Conservation (phyloP, 2,888 invertebrate species). For the Spilosoma lubricipeda region DNA sequence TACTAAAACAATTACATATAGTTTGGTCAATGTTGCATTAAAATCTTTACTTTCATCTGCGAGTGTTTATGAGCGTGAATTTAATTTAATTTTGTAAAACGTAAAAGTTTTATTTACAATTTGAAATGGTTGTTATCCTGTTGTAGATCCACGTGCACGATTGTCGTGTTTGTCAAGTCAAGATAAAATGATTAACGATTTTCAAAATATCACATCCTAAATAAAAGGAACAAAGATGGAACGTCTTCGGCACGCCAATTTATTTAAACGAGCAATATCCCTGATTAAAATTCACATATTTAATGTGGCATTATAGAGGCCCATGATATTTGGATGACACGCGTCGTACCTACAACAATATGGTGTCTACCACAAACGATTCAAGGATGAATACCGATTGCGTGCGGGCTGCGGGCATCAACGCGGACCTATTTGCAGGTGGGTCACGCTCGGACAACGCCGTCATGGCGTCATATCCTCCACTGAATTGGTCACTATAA, state of each 20-base stretch:
- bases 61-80: neutral
- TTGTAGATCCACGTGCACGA: slow-evolving; percentile 16
- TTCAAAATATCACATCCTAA: slow-evolving; percentile 32
- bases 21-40: neutral
- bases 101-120: slow-evolving; percentile 6
- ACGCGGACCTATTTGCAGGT: slow-evolving; percentile 75
- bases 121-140: slow-evolving; percentile 20
- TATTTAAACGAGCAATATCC: slow-evolving; percentile 50
- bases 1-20: neutral
- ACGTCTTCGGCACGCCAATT: slow-evolving; percentile 37
- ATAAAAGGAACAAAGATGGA: slow-evolving; percentile 34
- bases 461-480: slow-evolving; percentile 84
- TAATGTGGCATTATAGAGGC: slow-evolving; percentile 45
- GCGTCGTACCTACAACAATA: slow-evolving; percentile 62
- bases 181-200: slow-evolving; percentile 28
- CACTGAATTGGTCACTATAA: slow-evolving; percentile 79
- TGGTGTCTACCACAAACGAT: slow-evolving; percentile 66
- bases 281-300: slow-evolving; percentile 58
- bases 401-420: slow-evolving; percentile 58
- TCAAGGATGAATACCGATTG: slow-evolving; percentile 82
- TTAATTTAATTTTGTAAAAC: too few relatives aligned
- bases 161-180: slow-evolving; percentile 20
- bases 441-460: slow-evolving; percentile 77
- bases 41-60: too few relatives aligned
- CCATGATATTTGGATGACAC: slow-evolving; percentile 58